phyloP scores from a whole-genome alignment of 2,113 vertebrate genomes.

The Thryonomys swinderianus region DNA sequence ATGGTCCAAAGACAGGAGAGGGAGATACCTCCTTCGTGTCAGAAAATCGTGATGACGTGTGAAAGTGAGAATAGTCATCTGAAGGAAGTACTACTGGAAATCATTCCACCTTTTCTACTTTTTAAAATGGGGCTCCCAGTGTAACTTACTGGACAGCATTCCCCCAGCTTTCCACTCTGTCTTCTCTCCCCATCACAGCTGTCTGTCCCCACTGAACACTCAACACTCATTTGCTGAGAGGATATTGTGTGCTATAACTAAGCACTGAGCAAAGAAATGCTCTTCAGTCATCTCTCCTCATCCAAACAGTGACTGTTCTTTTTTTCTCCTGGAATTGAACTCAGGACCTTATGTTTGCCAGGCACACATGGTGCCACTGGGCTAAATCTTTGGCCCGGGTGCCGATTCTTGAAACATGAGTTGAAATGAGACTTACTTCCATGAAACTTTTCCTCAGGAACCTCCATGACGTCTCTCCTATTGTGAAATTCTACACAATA shows the following conservation, averaged over 20 bases:
- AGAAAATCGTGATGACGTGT: neutral
- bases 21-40: neutral
- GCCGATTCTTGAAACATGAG: neutral
- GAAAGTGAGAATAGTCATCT: neutral
- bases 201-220: neutral
- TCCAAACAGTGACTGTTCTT: neutral
- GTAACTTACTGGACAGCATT: neutral
- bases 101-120: neutral
- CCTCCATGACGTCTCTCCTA: neutral
- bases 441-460: neutral
- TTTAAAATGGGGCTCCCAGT: neutral
- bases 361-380: too few relatives aligned
- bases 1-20: neutral
- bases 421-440: neutral
- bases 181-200: neutral
- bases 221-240: neutral
- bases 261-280: neutral
- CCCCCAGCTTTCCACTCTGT: neutral
- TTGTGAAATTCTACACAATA: neutral
- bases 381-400: too few relatives aligned
- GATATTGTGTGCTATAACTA: neutral
- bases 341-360: too few relatives aligned
- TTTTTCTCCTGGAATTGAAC: too few relatives aligned
- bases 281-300: neutral
- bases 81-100: conserved; percentile 7